Evolutionary conservation across 2,113 vertebrate species (phyloP).

Genomic region (Hipposideros armiger): DNA sequence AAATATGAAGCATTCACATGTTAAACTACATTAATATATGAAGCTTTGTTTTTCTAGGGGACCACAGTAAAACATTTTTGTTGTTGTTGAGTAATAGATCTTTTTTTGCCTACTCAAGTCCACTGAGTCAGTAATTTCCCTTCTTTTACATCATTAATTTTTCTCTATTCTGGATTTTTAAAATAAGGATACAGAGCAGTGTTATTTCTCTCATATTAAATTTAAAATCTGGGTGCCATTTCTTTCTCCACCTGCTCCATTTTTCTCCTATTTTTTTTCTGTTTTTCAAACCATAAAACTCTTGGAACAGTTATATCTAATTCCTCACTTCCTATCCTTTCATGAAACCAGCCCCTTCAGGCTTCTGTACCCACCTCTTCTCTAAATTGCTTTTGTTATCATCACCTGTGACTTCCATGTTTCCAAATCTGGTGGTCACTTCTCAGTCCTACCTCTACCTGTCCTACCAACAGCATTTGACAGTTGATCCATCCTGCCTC

Average conservation of each 20-base stretch:
- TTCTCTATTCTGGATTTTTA: background rate
- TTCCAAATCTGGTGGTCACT: background rate
- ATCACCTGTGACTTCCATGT: background rate
- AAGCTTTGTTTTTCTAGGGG: background rate
- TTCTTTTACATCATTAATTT: background rate
- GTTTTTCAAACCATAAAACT: conserved; percentile 6
- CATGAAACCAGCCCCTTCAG: background rate
- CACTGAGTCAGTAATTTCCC: background rate
- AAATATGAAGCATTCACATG: background rate
- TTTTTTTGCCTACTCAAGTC: background rate
- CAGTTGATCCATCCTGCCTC: background rate
- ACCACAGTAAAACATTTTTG: background rate
- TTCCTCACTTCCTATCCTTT: background rate
- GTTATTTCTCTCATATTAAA: background rate
- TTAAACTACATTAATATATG: background rate
- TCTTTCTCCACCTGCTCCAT: background rate
- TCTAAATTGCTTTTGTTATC: background rate
- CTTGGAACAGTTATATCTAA: background rate
- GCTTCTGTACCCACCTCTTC: background rate
- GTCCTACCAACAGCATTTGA: background rate
- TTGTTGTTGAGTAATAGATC: background rate
- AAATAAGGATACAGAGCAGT: background rate
- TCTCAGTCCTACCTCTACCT: background rate
- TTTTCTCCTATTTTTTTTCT: background rate
- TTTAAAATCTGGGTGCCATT: background rate